A percentile compares a stretch with the other conserved stretches of the same genome.
Evolutionary conservation across 2,113 vertebrate genomes (phyloP).

Genomic region (Mystacornis crossleyi): DNA sequence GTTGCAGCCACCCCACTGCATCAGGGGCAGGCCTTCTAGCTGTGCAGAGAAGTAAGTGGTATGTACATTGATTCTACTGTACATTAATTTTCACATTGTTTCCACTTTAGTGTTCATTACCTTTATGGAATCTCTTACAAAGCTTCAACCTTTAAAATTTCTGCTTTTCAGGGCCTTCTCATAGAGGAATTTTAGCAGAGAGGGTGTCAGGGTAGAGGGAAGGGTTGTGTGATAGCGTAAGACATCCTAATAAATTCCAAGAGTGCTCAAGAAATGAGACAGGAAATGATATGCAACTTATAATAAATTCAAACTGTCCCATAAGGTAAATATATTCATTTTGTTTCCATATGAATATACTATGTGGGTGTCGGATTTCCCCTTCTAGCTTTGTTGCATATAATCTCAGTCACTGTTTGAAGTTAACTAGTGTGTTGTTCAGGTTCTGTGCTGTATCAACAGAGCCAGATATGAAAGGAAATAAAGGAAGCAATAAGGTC

Average conservation of each 20-base stretch:
- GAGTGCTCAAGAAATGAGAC: conserved; percentile 60
- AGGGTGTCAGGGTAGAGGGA: neutral
- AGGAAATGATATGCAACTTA: conserved; percentile 73
- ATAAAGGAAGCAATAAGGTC: conserved; percentile 45
- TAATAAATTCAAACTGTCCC: conserved; percentile 73
- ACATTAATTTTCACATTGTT: conserved; percentile 67
- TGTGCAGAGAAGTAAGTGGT: conserved; percentile 57
- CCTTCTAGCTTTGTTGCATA: conserved; percentile 6
- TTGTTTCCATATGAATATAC: conserved; percentile 41
- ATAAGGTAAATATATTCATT: conserved; percentile 73
- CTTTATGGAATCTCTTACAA: conserved; percentile 57
- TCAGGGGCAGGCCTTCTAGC: conserved; percentile 37
- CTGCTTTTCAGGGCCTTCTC: neutral
- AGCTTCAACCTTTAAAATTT: conserved; percentile 36
- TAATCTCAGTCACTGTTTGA: conserved; percentile 52
- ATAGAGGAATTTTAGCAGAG: neutral
- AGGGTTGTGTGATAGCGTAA: conserved; percentile 49
- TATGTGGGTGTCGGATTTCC: conserved; percentile 54
- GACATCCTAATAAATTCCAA: conserved; percentile 67
- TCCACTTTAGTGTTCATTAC: conserved; percentile 59
- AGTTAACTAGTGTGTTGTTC: conserved; percentile 42
- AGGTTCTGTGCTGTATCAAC: conserved; percentile 21
- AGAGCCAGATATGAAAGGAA: conserved; percentile 47
- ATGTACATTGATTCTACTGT: conserved; percentile 51
- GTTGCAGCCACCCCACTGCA: no score